These are phyloP conservation scores for Pterocles burchelli DNA, from an alignment of 2,113 vertebrate genomes.

Conservation along the genomic window DNA sequence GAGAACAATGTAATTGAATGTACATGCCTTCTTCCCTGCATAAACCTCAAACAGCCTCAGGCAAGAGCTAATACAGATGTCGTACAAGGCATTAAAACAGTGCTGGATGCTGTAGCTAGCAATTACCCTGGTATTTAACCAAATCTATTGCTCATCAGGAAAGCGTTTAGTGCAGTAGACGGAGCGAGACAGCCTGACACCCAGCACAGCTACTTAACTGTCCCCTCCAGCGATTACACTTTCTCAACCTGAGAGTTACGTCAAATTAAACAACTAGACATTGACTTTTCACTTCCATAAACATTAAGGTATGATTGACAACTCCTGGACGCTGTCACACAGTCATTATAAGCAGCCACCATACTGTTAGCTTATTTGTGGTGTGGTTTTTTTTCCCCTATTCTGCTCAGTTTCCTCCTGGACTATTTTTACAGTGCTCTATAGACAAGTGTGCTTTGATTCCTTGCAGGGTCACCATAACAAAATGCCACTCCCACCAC, in stretches of 20 bases:
- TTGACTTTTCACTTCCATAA: conserved; percentile 81
- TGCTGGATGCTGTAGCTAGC: conserved; percentile 77
- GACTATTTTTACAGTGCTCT: background rate
- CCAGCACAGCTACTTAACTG: conserved; percentile 80
- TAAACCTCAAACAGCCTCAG: conserved; percentile 82
- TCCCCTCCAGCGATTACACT: conserved; percentile 80
- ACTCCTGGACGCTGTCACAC: conserved; percentile 42
- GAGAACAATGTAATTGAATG: conserved; percentile 75
- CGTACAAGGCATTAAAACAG: conserved; percentile 85
- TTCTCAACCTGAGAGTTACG: conserved; percentile 72
- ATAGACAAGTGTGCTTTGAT: background rate
- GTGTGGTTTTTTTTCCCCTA: rapidly evolving
- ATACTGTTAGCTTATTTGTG: background rate
- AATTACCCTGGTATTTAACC: conserved; percentile 92
- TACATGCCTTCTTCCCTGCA: conserved; percentile 62
- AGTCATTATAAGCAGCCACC: conserved; percentile 19
- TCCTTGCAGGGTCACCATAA: background rate
- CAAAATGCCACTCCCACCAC: background rate
- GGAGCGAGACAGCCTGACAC: conserved; percentile 78
- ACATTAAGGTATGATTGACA: conserved; percentile 81
- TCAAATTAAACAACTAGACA: conserved; percentile 83
- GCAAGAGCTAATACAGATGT: conserved; percentile 89
- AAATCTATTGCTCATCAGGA: conserved; percentile 83
- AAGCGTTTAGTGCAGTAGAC: conserved; percentile 80
- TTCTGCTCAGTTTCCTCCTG: background rate